These are phyloP conservation scores for Gadopsis marmoratus DNA, from an alignment of 2,797 vertebrate genomes.

Conservation along the genomic window DNA sequence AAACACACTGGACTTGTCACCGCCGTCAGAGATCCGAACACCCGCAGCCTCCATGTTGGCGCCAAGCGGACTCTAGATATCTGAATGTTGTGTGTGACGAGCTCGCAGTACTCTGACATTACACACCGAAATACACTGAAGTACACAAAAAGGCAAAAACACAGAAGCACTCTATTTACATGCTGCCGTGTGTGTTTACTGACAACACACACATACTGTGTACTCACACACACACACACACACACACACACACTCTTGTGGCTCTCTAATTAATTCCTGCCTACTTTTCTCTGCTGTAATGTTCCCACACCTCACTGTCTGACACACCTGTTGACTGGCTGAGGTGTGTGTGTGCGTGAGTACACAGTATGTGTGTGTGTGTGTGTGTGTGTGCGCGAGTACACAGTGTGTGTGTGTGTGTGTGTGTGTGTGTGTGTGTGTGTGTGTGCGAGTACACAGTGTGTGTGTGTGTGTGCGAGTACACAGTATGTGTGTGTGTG, in stretches of 20 bases:
- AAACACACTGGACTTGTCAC: background rate
- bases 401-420: conserved; percentile 9
- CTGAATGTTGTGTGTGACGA: too few species aligned
- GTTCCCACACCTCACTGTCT: conserved; percentile 36
- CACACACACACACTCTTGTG: background rate
- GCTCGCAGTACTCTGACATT: background rate
- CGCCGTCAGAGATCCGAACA: background rate
- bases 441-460: conserved; percentile 8
- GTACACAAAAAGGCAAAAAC: background rate
- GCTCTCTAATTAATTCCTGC: conserved; percentile 49
- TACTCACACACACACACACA: conserved; percentile 27
- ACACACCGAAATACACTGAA: background rate
- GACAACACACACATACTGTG: background rate
- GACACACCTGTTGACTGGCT: conserved; percentile 62
- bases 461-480: conserved; percentile 9
- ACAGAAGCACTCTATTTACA: background rate
- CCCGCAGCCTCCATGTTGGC: background rate
- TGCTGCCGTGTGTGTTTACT: background rate
- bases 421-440: conserved; percentile 21
- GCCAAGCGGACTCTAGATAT: background rate
- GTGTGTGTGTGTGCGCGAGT: conserved; percentile 4
- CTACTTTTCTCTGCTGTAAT: conserved; percentile 49
- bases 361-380: conserved; percentile 11
- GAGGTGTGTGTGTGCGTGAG: conserved; percentile 3
- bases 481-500: conserved; percentile 13